These are phyloP conservation scores for Dallia pectoralis DNA, from an alignment of 2,797 vertebrate species.

Conservation along the genomic window DNA sequence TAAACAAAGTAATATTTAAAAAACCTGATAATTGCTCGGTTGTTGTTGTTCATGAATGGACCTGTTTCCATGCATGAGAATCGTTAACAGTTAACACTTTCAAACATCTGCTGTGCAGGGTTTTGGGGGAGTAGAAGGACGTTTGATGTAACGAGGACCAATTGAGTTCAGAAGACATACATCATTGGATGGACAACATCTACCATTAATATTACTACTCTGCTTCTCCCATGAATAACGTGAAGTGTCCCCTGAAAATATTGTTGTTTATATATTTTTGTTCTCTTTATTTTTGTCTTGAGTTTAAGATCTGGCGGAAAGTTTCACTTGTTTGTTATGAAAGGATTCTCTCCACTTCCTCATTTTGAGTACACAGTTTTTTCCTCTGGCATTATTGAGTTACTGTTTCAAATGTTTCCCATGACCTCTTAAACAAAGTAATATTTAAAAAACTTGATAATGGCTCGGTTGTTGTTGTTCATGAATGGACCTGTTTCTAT, in stretches of 20 bases:
- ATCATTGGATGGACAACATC: neutral
- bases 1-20: neutral
- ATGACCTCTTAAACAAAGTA: neutral
- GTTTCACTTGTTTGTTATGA: constrained; percentile 5
- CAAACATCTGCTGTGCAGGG: constrained; percentile 1
- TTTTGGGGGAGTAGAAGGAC: neutral
- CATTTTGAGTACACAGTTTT: neutral
- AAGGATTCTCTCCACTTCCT: neutral
- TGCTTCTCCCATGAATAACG: neutral
- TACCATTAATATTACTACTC: neutral
- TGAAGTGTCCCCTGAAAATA: neutral
- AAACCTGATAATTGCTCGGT: neutral
- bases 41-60: no score
- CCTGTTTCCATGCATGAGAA: neutral
- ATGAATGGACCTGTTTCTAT: neutral
- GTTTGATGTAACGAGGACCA: neutral
- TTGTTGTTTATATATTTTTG: neutral
- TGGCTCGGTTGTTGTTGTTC: neutral
- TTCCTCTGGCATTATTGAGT: neutral
- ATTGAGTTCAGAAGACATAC: neutral
- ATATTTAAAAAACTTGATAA: neutral
- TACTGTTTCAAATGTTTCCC: neutral
- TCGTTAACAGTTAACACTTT: constrained; percentile 8
- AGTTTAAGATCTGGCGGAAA: neutral
- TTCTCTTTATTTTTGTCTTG: neutral